A percentile compares a stretch with the other conserved stretches of the same genome.
phyloP scores from a whole-genome alignment of 1,140 invertebrate genomes.

The Cydia amplana region DNA sequence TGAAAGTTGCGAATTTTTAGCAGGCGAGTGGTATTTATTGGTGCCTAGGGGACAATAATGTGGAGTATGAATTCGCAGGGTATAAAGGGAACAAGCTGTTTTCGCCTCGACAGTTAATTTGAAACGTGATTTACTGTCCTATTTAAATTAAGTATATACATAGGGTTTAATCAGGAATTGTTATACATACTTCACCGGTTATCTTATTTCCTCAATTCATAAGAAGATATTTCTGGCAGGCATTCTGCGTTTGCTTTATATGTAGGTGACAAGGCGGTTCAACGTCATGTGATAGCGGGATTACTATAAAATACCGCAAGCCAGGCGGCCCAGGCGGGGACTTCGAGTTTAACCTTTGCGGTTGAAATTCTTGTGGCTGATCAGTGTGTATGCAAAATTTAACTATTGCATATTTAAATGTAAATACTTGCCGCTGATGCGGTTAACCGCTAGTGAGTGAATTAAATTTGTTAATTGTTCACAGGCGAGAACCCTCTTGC shows the following conservation, averaged over 20 bases:
- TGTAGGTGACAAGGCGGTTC: background rate
- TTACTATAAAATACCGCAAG: background rate
- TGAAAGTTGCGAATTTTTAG: constrained; percentile 30
- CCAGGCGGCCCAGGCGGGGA: no score
- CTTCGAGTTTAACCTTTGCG: background rate
- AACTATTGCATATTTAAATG: background rate
- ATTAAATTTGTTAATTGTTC: constrained; percentile 39
- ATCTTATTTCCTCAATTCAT: background rate
- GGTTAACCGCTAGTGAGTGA: background rate
- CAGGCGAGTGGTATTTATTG: constrained; percentile 26
- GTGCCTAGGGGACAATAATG: background rate
- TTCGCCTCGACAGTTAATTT: constrained; percentile 4
- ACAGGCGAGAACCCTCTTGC: constrained; percentile 72
- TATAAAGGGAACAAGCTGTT: constrained; percentile 7
- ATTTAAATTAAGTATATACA: background rate
- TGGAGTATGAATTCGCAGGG: background rate
- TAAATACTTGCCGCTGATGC: background rate
- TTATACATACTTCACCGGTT: no score
- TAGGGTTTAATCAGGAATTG: background rate
- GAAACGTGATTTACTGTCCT: background rate
- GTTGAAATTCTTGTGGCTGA: background rate
- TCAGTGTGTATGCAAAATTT: background rate
- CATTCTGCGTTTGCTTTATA: no score
- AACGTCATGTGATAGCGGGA: background rate
- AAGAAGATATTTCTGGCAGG: background rate